A percentile compares a stretch with the other conserved stretches of the same genome.
These are phyloP conservation scores for Tauraco hartlaubi DNA, from an alignment of 2,797 vertebrate genomes.

Conservation along the genomic window DNA sequence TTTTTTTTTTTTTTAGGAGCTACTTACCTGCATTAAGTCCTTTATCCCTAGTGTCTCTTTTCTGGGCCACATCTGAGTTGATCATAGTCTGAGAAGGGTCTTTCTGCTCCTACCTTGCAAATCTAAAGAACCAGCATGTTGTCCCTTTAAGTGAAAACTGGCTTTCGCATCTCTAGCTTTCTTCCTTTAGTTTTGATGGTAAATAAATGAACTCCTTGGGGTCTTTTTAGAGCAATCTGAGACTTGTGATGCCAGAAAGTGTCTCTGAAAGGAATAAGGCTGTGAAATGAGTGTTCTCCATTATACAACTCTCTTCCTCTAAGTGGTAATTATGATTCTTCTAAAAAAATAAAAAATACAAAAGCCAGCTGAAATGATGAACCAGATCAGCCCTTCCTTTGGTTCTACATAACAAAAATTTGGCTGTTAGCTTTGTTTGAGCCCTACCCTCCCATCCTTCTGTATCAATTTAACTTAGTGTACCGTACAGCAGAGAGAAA, in stretches of 20 bases:
- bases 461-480: background rate
- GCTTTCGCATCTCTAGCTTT: background rate
- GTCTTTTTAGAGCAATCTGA: conserved; percentile 25
- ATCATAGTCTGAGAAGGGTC: background rate
- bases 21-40: background rate
- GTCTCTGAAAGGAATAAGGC: background rate
- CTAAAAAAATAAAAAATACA: background rate
- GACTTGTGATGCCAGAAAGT: background rate
- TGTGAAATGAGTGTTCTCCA: background rate
- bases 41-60: background rate
- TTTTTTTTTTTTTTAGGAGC: background rate
- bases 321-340: conserved; percentile 30
- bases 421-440: background rate
- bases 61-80: background rate
- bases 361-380: conserved; percentile 14
- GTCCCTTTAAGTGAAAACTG: background rate
- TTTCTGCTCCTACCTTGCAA: background rate
- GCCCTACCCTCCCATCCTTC: background rate
- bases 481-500: background rate
- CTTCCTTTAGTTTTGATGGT: background rate
- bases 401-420: background rate
- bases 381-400: background rate
- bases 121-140: background rate
- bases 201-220: conserved; percentile 21
- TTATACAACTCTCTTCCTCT: background rate